These are phyloP conservation scores for Bombus terrestris DNA, from an alignment of 1,140 invertebrate species.

Conservation along the genomic window DNA sequence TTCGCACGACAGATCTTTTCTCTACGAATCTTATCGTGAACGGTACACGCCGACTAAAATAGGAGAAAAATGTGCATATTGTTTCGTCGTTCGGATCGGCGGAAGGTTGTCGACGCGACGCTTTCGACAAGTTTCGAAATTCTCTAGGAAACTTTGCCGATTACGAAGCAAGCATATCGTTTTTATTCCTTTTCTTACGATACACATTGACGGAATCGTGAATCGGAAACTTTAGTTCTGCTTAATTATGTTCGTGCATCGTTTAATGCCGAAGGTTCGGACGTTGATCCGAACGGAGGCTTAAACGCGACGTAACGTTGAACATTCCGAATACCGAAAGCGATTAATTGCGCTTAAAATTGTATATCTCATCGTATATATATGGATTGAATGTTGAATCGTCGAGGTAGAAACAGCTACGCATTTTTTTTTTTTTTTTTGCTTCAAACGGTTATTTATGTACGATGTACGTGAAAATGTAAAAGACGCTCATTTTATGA, in stretches of 20 bases:
- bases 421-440: too few species aligned
- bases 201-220: neutral
- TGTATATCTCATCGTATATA: too few species aligned
- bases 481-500: neutral
- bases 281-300: neutral
- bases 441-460: too few species aligned
- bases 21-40: neutral
- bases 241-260: neutral
- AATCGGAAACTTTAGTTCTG: neutral
- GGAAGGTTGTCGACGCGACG: neutral
- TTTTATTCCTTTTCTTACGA: too few species aligned
- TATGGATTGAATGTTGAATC: neutral
- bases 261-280: neutral
- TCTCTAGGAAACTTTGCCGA: too few species aligned
- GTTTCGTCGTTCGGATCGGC: neutral
- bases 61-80: neutral
- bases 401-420: neutral
- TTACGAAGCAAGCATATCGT: too few species aligned
- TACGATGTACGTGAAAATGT: neutral
- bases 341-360: neutral
- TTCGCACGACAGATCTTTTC: neutral
- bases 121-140: neutral
- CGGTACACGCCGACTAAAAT: too few species aligned
- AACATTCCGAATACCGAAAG: neutral
- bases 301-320: too few species aligned